Evolutionary conservation across 1,140 invertebrate genomes (phyloP).

Genomic region (Drosophila ogumai): DNA sequence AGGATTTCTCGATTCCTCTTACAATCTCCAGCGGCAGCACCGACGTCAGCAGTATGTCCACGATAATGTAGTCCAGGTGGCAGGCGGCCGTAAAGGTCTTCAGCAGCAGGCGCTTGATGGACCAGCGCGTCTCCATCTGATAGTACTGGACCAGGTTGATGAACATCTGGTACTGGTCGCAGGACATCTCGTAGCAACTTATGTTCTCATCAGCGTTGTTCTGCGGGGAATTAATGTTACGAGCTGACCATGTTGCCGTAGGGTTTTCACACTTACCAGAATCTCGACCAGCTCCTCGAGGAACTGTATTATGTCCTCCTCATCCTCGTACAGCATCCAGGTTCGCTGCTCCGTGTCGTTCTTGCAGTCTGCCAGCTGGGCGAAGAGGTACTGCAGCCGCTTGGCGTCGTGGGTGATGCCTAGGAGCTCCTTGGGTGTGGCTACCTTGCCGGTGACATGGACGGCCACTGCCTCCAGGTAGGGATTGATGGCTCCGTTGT

Average conservation of each 20-base stretch:
- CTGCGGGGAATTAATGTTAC: conserved; percentile 84
- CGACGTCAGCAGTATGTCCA: conserved; percentile 93
- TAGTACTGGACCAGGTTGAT: conserved; percentile 94
- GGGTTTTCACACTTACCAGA: conserved; percentile 87
- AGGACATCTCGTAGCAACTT: conserved; percentile 90
- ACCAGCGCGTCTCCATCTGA: conserved; percentile 95
- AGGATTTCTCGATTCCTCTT: conserved; percentile 33
- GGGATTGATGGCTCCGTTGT: conserved; percentile 86
- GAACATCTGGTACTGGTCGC: conserved; percentile 91
- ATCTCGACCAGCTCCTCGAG: conserved; percentile 94
- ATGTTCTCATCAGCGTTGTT: conserved; percentile 94
- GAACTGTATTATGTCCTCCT: conserved; percentile 92
- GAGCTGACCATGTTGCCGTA: no score
- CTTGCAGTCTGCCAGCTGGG: conserved; percentile 93
- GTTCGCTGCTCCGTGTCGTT: conserved; percentile 97
- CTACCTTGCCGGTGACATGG: conserved; percentile 81
- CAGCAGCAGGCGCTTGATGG: conserved; percentile 91
- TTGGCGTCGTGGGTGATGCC: conserved; percentile 90
- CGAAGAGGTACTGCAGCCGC: conserved; percentile 91
- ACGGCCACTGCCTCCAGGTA: conserved; percentile 86
- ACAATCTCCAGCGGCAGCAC: conserved; percentile 95
- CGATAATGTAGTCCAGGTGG: conserved; percentile 91
- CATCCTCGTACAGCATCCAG: conserved; percentile 97
- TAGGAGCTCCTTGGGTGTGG: conserved; percentile 80
- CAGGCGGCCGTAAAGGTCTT: conserved; percentile 95